Evolutionary conservation across 2,888 invertebrate genomes (phyloP).

Genomic region (Aphodius sticticus): DNA sequence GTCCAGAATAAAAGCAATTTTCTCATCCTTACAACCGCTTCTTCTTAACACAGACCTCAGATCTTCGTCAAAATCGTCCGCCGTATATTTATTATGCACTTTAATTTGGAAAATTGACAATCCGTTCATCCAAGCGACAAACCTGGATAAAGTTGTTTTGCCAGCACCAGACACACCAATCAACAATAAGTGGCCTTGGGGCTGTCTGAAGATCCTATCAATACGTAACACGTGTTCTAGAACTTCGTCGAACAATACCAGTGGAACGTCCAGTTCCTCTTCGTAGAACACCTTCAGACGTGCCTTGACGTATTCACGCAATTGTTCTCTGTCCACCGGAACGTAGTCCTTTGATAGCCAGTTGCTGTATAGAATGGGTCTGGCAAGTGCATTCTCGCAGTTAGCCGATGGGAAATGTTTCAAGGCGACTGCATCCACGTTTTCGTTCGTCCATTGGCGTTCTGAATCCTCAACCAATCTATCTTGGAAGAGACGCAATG

Average conservation of each 20-base stretch:
- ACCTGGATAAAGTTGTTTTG: slow-evolving; percentile 97
- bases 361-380: slow-evolving; percentile 98
- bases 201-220: slow-evolving; percentile 98
- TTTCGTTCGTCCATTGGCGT: slow-evolving; percentile 97
- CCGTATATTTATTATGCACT: slow-evolving; percentile 98
- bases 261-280: slow-evolving; percentile 97
- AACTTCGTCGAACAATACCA: slow-evolving; percentile 99
- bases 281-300: slow-evolving; percentile 98
- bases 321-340: slow-evolving; percentile 93
- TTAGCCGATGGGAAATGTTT: slow-evolving; percentile 86
- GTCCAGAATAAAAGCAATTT: slow-evolving; percentile 98
- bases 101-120: slow-evolving; percentile 99
- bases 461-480: slow-evolving; percentile 94
- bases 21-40: slow-evolving; percentile 94
- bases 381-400: slow-evolving; percentile 80
- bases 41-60: slow-evolving; percentile 86
- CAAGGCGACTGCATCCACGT: slow-evolving; percentile 90
- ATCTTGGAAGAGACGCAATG: slow-evolving; percentile 95
- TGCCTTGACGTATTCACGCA: slow-evolving; percentile 96
- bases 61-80: slow-evolving; percentile 99
- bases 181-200: slow-evolving; percentile 95
- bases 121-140: slow-evolving; percentile 99
- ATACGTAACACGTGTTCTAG: slow-evolving; percentile 98
- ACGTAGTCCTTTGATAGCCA: slow-evolving; percentile 99
- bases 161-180: slow-evolving; percentile 99